Base-by-base conservation (phyloP, 2,797 vertebrate genomes). In the Calcarius lapponicus region DNA sequence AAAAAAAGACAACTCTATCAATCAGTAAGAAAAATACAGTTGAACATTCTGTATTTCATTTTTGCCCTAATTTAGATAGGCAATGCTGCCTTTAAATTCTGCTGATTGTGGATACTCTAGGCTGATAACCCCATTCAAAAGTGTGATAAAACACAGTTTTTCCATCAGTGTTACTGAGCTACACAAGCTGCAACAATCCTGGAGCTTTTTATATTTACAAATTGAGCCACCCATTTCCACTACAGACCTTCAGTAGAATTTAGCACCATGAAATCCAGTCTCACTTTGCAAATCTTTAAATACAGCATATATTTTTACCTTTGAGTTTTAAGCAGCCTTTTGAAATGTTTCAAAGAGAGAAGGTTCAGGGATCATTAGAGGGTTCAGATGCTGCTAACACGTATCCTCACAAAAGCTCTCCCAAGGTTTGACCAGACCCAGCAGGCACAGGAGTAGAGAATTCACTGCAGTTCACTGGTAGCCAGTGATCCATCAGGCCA, bases 1-100 rank as follows among this genome's bases (percentile, higher is more conserved):
- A 96, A 96, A 98, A 97, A 95, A 91, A 93, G 93, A 97, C 2
- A 87, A 95, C 32, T 98, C 98, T 82, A 86, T 98, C 36, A 72
- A 96, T 85, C 92, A 94, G 98, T 98, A 96, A 96, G 97, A 93
- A 25, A 70, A 67, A 85, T 9, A 43, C 4, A 71, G 54, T 8
- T 51, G 24, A 7, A n/a, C 25, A 57, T 31, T 15, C 24, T 65
- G 67, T 19, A 15, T 57, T 34, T 42, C 8, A 36, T 42, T 53
- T 72, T 50, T 36, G 32, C 53, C 94, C 32, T n/a, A 38, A 54
- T 70, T 86, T 56, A 43, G 22, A 62, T 7, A 25, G 57, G 66
- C 40, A 65, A 19, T 22, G 17, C 21, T 65, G 56, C 43, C 56
- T 58, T 42, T 10, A 62, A 66, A 51, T 86, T 61, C 56, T 88